Percentiles rank a stretch among this genome's conserved stretches.
These are phyloP conservation scores for Serranochromis macrocephalus DNA, from an alignment of 2,113 vertebrate genomes.

Conservation along the genomic window DNA sequence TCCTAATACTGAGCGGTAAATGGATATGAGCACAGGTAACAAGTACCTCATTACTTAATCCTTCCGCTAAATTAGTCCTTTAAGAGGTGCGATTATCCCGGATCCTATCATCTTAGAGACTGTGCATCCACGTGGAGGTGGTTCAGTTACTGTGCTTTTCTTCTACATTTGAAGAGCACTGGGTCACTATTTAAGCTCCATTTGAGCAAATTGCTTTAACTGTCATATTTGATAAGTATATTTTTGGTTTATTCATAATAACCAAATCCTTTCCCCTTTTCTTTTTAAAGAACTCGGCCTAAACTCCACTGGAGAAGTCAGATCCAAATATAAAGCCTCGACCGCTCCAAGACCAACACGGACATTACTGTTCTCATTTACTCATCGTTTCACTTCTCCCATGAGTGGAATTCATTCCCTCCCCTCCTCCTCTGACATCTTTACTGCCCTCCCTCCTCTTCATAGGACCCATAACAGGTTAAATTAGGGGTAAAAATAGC, in stretches of 20 bases:
- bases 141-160: not conserved
- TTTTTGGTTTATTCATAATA: not conserved
- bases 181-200: not conserved
- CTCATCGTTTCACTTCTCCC: not conserved
- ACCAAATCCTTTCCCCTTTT: not conserved
- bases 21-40: not conserved
- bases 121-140: not conserved
- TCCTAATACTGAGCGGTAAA: not conserved
- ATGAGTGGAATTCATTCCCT: not conserved
- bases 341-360: not conserved
- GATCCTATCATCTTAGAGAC: not conserved
- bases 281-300: not conserved
- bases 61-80: not conserved
- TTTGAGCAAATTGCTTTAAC: not conserved
- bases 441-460: not conserved
- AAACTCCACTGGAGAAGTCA: not conserved
- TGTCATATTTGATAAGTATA: not conserved
- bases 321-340: not conserved
- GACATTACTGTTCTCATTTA: constrained; percentile 5
- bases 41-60: not conserved
- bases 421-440: not conserved
- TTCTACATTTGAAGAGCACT: not conserved
- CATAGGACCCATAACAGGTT: not conserved
- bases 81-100: not conserved
- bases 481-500: constrained; percentile 16